phyloP scores from a whole-genome alignment of 2,113 vertebrate species.

The Protobothrops mucrosquamatus region DNA sequence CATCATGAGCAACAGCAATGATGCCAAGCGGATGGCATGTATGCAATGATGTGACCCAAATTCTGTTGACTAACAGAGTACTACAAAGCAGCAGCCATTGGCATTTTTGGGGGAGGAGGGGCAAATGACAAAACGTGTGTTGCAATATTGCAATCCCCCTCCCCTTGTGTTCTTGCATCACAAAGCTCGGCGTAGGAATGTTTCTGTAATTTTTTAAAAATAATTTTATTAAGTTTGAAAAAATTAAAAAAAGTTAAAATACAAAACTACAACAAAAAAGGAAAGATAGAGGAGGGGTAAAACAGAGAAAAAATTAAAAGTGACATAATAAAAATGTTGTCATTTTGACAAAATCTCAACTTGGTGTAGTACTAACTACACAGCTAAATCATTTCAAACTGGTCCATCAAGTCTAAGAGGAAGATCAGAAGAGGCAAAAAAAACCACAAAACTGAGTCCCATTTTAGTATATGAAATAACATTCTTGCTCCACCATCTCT shows the following conservation, averaged over 20 bases:
- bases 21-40: background rate
- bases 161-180: background rate
- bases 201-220: background rate
- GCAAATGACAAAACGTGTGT: background rate
- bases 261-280: background rate
- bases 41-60: background rate
- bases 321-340: background rate
- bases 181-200: background rate
- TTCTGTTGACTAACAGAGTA: background rate
- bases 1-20: background rate
- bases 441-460: background rate
- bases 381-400: background rate
- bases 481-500: background rate
- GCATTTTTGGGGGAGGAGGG: background rate
- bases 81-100: background rate
- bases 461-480: background rate
- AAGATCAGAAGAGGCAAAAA: background rate
- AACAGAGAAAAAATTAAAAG: background rate
- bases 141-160: background rate
- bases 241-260: background rate
- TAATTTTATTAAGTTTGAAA: background rate
- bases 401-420: background rate
- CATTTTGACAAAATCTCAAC: background rate
- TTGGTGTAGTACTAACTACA: background rate
- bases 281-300: background rate